Base-by-base conservation (phyloP, 2,888 invertebrate genomes). In the Acleris laterana region DNA sequence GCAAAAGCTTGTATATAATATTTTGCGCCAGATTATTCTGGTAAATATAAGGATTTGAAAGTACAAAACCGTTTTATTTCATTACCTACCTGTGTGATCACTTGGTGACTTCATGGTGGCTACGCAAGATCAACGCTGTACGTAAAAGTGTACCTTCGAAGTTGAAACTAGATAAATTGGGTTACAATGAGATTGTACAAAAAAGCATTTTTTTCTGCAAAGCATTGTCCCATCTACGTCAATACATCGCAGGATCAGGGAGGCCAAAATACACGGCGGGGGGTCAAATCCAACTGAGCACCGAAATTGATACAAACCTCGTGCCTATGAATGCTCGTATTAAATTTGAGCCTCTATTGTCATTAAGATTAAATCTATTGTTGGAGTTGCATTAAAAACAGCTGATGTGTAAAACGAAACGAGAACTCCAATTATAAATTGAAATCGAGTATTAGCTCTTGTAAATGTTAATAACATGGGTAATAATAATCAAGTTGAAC, bases 271-370 rank as follows among this genome's bases (percentile, higher is more conserved):
- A 72, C 82, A 59, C 84, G 63, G 68, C 83, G 72, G 85, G 89
- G 85, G 86, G 83, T 78, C 73, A 77, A 75, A 88, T 86, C 87
- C 84, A 73, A 80, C 82, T 76, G 82, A 81, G 83, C 81, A 77
- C 78, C 84, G 90, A 89, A 90, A 91, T 88, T 88, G 90, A 90
- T 90, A 90, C 89, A 83, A 82, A 85, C 85, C 85, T 77, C 78
- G 81, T 80, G 83, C 80, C 76, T 71, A 82, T 86, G 83, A 81
- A 85, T 80, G 76, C 77, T 70, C 74, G 78, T 77, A 84, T 85
- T 84, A 83, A 80, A 80, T 73, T 74, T 69, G 63, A 70, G 66
- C 69, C 55, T 73, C 71, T 73, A 80, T 80, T 82, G 63, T 69
- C 50, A 61, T 48, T 63, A 42, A 63, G 52, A 67, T 69, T 67